Evolutionary conservation across 2,113 vertebrate genomes (phyloP).

Genomic region (mouse (Mus musculus)): GRCm39 chr9:120275501-120276000

Average conservation of each 20-base stretch:
- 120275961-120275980: too few species aligned
- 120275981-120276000: too few species aligned
- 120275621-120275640: conserved; percentile 27
- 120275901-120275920: neutral
- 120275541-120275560: neutral
- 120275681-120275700: neutral
- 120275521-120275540: conserved; percentile 43
- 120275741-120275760: neutral
- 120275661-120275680: conserved; percentile 39
- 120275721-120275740: conserved; percentile 11
- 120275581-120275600: neutral
- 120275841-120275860: neutral
- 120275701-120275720: conserved; percentile 24
- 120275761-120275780: neutral
- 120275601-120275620: conserved; percentile 41
- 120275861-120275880: neutral
- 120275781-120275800: neutral
- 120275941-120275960: too few species aligned
- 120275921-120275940: neutral
- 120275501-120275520: conserved; percentile 26
- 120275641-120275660: neutral
- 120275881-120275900: neutral
- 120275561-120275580: neutral
- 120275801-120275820: neutral
- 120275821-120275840: neutral